These are phyloP conservation scores for Xestia ashworthii DNA, from an alignment of 2,888 invertebrate genomes.

Conservation along the genomic window DNA sequence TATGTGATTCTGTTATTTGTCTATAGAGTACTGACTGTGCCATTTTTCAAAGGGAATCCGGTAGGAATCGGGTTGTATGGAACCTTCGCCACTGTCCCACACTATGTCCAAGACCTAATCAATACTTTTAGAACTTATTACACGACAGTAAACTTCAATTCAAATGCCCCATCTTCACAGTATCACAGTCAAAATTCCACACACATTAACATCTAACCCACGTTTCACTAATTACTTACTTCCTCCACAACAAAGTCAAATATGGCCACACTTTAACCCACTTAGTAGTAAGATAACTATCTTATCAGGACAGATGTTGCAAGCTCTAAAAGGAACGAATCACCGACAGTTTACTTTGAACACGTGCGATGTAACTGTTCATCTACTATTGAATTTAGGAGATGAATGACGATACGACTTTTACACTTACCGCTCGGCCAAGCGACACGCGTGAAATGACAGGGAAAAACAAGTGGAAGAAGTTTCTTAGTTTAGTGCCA, in stretches of 20 bases:
- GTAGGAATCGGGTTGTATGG: too few relatives aligned
- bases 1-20: too few relatives aligned
- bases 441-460: background rate
- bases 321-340: conserved; percentile 71
- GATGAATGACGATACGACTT: conserved; percentile 72
- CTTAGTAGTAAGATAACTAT: conserved; percentile 59
- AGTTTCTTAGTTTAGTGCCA: background rate
- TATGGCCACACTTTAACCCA: conserved; percentile 60
- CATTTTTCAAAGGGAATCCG: too few relatives aligned
- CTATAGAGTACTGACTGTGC: too few relatives aligned
- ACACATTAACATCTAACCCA: conserved; percentile 39
- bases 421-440: conserved; percentile 52
- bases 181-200: background rate
- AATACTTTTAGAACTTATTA: background rate
- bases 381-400: conserved; percentile 72
- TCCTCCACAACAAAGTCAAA: conserved; percentile 45
- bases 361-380: conserved; percentile 76
- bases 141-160: background rate
- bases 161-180: background rate
- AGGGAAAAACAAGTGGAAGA: background rate
- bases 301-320: conserved; percentile 65
- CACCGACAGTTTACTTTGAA: conserved; percentile 78
- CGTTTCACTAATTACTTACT: conserved; percentile 49
- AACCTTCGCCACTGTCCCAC: too few relatives aligned
- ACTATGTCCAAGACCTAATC: background rate